A percentile compares a stretch with the other conserved stretches of the same genome.
phyloP scores from a whole-genome alignment of 2,797 vertebrate species.

The Hybognathus amarus region DNA sequence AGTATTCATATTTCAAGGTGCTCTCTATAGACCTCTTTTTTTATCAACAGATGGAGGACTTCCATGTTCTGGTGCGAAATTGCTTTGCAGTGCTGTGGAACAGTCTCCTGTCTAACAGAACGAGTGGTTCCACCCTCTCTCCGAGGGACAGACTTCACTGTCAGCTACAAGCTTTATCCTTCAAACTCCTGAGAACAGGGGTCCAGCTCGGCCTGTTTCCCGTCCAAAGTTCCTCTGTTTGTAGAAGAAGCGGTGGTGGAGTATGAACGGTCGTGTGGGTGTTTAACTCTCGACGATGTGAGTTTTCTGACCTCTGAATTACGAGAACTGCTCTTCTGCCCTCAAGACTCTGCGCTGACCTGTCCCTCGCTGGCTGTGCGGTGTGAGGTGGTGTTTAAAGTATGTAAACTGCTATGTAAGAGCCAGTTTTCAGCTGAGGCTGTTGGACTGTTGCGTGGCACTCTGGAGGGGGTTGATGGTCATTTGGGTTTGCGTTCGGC shows the following conservation, averaged over 20 bases:
- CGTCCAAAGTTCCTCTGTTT: constrained; percentile 67
- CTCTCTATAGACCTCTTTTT: neutral
- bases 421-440: constrained; percentile 66
- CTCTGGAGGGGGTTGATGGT: constrained; percentile 52
- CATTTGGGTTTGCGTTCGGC: constrained; percentile 49
- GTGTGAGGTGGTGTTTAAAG: constrained; percentile 78
- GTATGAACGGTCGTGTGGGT: constrained; percentile 69
- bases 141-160: constrained; percentile 66
- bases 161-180: constrained; percentile 81
- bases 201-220: constrained; percentile 40
- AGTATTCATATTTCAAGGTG: neutral
- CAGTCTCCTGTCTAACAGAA: constrained; percentile 54
- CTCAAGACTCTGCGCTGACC: neutral
- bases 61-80: constrained; percentile 71
- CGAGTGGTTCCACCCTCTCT: neutral
- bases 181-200: constrained; percentile 82
- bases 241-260: constrained; percentile 70
- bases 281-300: constrained; percentile 69
- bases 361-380: constrained; percentile 55
- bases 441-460: constrained; percentile 60
- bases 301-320: constrained; percentile 74
- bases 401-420: constrained; percentile 79
- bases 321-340: constrained; percentile 46
- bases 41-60: constrained; percentile 72
- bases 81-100: constrained; percentile 86